These are phyloP conservation scores for Taphrorychus bicolor DNA, from an alignment of 2,888 invertebrate genomes.

Conservation along the genomic window DNA sequence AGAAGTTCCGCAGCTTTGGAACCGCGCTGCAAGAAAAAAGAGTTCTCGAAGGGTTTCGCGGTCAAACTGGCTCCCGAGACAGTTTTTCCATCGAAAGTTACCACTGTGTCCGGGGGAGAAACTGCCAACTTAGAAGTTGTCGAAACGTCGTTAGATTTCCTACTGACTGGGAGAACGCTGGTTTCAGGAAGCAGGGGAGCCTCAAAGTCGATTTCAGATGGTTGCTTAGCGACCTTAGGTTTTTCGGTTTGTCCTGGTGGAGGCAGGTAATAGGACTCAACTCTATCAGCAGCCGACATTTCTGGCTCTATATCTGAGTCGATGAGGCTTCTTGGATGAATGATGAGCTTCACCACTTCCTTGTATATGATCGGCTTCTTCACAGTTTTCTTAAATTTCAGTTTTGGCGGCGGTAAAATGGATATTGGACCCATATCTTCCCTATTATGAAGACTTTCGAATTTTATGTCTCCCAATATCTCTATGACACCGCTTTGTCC, in stretches of 20 bases:
- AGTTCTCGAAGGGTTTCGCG: conserved; percentile 52
- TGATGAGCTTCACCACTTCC: not conserved
- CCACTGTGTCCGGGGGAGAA: conserved; percentile 66
- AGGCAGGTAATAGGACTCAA: conserved; percentile 77
- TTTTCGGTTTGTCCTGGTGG: conserved; percentile 65
- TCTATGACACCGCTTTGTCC: conserved; percentile 62
- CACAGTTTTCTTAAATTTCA: not conserved
- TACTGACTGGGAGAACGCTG: conserved; percentile 10
- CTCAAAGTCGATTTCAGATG: conserved; percentile 61
- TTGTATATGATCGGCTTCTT: not conserved
- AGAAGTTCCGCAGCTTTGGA: conserved; percentile 68
- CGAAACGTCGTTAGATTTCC: conserved; percentile 24
- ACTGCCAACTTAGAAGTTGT: conserved; percentile 37
- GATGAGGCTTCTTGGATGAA: conserved; percentile 12
- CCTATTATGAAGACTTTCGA: conserved; percentile 50
- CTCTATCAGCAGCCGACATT: conserved; percentile 74
- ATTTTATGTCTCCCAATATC: conserved; percentile 58
- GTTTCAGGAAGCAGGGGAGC: conserved; percentile 57
- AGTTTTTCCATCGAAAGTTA: conserved; percentile 79
- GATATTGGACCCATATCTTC: not conserved
- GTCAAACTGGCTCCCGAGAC: conserved; percentile 72
- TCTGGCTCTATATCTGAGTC: conserved; percentile 60
- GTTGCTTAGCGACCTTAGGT: conserved; percentile 48
- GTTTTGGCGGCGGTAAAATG: not conserved
- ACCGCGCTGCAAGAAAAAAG: conserved; percentile 51